Conservation (phyloP, 2,888 invertebrate genomes). For the Kryphioiulus occultus region DNA sequence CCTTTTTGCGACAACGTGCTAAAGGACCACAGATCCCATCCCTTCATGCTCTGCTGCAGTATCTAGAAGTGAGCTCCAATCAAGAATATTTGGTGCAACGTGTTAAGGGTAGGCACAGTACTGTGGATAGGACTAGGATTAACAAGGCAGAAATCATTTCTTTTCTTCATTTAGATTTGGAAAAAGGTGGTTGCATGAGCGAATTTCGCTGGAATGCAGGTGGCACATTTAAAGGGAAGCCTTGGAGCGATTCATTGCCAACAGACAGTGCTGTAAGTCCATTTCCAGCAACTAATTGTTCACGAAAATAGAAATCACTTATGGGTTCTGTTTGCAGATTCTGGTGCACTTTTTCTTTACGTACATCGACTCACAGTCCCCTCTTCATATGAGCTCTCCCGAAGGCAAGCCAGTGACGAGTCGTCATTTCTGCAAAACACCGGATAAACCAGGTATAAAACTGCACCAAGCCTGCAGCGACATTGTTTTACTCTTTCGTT, state of each 20-base stretch:
- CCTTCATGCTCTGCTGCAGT: slow-evolving; percentile 74
- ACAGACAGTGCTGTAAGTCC: slow-evolving; percentile 79
- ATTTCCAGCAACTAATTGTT: not conserved
- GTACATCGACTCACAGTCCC: slow-evolving; percentile 83
- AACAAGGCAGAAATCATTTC: not conserved
- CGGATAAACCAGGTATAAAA: slow-evolving; percentile 46
- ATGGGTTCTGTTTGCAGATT: slow-evolving; percentile 66
- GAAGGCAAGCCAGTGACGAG: slow-evolving; percentile 64
- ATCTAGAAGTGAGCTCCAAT: slow-evolving; percentile 81
- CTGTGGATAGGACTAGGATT: no score
- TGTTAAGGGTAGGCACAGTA: slow-evolving; percentile 67
- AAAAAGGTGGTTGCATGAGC: slow-evolving; percentile 85
- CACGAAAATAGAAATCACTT: not conserved
- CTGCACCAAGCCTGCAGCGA: no score
- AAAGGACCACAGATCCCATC: slow-evolving; percentile 68
- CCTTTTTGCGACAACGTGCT: slow-evolving; percentile 71
- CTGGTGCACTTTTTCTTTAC: slow-evolving; percentile 84
- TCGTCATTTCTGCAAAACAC: slow-evolving; percentile 61
- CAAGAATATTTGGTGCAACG: slow-evolving; percentile 85
- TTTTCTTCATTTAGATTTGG: slow-evolving; percentile 68
- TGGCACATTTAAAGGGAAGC: slow-evolving; percentile 73
- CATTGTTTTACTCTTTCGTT: not conserved
- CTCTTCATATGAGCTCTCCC: slow-evolving; percentile 64
- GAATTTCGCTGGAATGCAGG: slow-evolving; percentile 89
- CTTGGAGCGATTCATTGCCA: slow-evolving; percentile 83